These are phyloP conservation scores for Diglossa cyanea DNA, from an alignment of 2,797 vertebrate genomes.

Conservation along the genomic window DNA sequence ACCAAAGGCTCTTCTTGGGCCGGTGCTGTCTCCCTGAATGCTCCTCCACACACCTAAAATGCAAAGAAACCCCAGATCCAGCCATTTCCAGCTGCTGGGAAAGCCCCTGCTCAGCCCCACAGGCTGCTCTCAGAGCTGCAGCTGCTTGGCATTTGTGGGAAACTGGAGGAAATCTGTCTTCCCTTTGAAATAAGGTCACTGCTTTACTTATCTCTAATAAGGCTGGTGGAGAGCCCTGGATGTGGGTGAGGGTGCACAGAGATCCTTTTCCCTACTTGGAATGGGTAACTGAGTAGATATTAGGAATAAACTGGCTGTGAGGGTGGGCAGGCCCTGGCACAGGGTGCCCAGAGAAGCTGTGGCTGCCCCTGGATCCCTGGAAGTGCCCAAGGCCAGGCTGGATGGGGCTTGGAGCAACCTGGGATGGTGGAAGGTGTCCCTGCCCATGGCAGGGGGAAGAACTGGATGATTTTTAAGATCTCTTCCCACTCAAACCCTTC, in stretches of 20 bases:
- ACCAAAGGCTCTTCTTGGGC: not conserved
- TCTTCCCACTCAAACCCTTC: not conserved
- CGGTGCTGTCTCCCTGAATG: rapidly evolving
- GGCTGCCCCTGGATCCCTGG: not conserved
- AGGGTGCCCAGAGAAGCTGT: not conserved
- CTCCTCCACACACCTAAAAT: not conserved
- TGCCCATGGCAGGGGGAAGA: not conserved
- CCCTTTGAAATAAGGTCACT: not conserved
- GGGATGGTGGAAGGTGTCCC: rapidly evolving
- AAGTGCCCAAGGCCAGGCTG: rapidly evolving
- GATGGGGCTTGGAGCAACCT: rapidly evolving
- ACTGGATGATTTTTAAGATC: not conserved
- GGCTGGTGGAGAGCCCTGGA: not conserved
- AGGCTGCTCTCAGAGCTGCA: not conserved
- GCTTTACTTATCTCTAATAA: not conserved
- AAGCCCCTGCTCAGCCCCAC: not conserved
- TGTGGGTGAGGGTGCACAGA: not conserved
- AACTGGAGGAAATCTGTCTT: not conserved
- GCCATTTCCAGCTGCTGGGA: not conserved
- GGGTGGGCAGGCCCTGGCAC: rapidly evolving
- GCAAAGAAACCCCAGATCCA: not conserved
- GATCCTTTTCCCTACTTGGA: not conserved
- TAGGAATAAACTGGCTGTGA: not conserved
- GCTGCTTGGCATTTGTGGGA: not conserved
- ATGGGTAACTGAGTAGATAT: not conserved